phyloP scores from a whole-genome alignment of 92 coral and sea anemone species.

The Desmophyllum pertusum region DNA sequence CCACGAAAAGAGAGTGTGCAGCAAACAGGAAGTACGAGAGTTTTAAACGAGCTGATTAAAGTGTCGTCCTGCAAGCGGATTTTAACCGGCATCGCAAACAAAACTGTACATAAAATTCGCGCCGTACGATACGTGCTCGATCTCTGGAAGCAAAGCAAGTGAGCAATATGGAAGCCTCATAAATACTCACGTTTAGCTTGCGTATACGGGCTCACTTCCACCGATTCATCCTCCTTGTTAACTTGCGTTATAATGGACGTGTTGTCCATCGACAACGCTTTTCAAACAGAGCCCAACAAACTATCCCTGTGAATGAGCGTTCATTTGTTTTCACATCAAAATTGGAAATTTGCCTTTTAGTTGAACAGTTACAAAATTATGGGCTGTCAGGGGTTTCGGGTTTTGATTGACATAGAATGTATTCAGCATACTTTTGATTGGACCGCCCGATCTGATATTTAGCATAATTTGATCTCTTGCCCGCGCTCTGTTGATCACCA shows the following conservation, averaged over 20 bases:
- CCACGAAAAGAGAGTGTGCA: slow-evolving; percentile 28
- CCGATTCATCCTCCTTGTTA: slow-evolving; percentile 89
- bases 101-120: slow-evolving; percentile 12
- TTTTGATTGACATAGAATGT: slow-evolving; percentile 82
- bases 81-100: slow-evolving; percentile 10
- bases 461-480: slow-evolving; percentile 27
- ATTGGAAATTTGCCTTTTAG: slow-evolving; percentile 18
- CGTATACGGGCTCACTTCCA: slow-evolving; percentile 77
- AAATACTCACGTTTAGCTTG: slow-evolving; percentile 83
- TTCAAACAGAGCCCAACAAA: slow-evolving; percentile 46
- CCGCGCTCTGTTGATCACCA: not conserved
- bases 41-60: slow-evolving; percentile 1
- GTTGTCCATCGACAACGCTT: slow-evolving; percentile 90
- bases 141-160: slow-evolving; percentile 41
- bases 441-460: slow-evolving; percentile 15
- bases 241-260: slow-evolving; percentile 99
- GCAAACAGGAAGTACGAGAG: slow-evolving; percentile 28
- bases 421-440: slow-evolving; percentile 34
- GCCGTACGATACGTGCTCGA: slow-evolving; percentile 11
- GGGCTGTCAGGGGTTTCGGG: slow-evolving; percentile 76
- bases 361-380: slow-evolving; percentile 62
- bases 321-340: slow-evolving; percentile 43
- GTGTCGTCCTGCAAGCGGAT: slow-evolving; percentile 9
- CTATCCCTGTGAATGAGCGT: slow-evolving; percentile 21
- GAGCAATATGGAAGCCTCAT: slow-evolving; percentile 47